phyloP scores from a whole-genome alignment of 2,113 vertebrate species.

The Elgaria multicarinata region DNA sequence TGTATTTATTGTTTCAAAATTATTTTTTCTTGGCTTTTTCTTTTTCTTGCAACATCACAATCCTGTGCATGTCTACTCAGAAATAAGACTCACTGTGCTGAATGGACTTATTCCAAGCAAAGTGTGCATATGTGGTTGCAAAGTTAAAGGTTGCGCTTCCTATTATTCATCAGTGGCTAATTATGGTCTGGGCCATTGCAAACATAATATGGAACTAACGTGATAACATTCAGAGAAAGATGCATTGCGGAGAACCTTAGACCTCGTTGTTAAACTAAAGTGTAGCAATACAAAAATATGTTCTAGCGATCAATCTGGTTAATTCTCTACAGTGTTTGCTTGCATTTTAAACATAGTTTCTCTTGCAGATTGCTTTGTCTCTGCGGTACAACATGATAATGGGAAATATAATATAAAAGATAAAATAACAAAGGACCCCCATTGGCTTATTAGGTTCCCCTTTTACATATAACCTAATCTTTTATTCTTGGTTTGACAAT shows the following conservation, averaged over 20 bases:
- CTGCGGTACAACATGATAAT: neutral
- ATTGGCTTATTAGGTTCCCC: neutral
- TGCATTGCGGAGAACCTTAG: neutral
- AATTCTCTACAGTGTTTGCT: neutral
- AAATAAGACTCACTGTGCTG: too few relatives aligned
- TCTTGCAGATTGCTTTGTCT: neutral
- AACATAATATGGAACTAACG: neutral
- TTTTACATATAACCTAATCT: constrained; percentile 7
- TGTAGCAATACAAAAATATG: neutral
- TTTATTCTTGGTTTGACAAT: neutral
- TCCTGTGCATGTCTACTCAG: too few relatives aligned
- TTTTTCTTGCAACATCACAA: too few relatives aligned
- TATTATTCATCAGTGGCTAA: neutral
- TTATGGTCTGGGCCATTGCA: neutral
- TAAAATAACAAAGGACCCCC: neutral
- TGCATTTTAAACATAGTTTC: neutral
- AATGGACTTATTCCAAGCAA: too few relatives aligned
- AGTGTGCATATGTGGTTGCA: neutral
- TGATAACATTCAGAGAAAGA: neutral
- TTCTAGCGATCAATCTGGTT: neutral
- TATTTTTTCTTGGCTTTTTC: neutral
- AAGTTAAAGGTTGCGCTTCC: neutral
- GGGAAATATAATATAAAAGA: neutral
- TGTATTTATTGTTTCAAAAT: neutral
- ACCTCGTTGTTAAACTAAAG: neutral